A percentile compares a stretch with the other conserved stretches of the same genome.
Evolutionary conservation across 2,113 vertebrate genomes (phyloP).

Genomic region (Calypte anna): DNA sequence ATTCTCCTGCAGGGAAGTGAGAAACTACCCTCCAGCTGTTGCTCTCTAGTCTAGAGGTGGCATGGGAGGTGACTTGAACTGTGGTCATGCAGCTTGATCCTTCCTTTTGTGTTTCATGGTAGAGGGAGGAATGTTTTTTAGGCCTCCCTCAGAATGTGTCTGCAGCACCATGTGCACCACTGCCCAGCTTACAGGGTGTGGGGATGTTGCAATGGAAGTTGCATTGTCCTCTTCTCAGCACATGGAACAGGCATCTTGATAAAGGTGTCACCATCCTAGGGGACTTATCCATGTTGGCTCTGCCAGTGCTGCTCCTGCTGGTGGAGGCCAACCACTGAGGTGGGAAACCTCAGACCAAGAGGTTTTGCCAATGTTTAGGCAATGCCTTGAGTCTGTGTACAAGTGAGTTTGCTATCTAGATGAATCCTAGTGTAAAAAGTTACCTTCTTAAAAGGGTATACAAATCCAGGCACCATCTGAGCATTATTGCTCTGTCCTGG

Average conservation of each 20-base stretch:
- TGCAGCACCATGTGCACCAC: too few relatives aligned
- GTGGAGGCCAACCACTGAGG: neutral
- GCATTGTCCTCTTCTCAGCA: neutral
- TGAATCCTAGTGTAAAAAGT: neutral
- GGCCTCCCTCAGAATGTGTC: fast-evolving
- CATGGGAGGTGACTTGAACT: neutral
- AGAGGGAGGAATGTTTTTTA: neutral
- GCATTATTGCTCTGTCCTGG: neutral
- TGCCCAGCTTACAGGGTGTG: fast-evolving
- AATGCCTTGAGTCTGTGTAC: neutral
- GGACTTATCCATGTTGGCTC: neutral
- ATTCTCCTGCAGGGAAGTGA: neutral
- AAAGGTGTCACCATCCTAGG: neutral
- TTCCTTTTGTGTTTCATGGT: neutral
- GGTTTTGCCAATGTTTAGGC: neutral
- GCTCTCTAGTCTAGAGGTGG: neutral
- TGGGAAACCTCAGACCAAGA: neutral
- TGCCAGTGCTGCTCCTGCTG: neutral
- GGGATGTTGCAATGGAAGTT: neutral
- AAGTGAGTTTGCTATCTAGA: neutral
- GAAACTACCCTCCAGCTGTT: neutral
- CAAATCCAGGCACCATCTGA: neutral
- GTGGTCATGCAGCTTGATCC: fast-evolving
- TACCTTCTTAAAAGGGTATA: neutral
- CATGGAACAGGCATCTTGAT: fast-evolving